These are phyloP conservation scores for Myotis brandtii DNA, from an alignment of 2,113 vertebrate species.

Conservation along the genomic window DNA sequence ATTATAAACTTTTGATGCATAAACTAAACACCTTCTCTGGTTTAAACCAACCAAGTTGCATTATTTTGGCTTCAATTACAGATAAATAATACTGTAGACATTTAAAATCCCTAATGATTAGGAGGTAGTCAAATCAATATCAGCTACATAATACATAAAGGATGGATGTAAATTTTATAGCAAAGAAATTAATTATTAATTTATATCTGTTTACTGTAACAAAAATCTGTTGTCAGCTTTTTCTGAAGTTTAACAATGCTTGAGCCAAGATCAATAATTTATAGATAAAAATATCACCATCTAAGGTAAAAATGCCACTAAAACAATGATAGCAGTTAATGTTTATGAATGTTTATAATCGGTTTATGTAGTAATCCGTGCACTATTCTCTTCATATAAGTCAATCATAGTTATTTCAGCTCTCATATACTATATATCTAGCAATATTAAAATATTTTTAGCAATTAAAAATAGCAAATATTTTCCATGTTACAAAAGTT, in stretches of 20 bases:
- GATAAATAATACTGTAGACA: constrained; percentile 73
- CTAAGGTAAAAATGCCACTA: constrained; percentile 49
- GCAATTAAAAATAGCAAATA: constrained; percentile 54
- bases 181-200: constrained; percentile 86
- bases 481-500: constrained; percentile 41
- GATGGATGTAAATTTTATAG: constrained; percentile 82
- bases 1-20: constrained; percentile 57
- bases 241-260: constrained; percentile 84
- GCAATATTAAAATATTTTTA: constrained; percentile 48
- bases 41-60: constrained; percentile 56
- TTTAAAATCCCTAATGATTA: constrained; percentile 67
- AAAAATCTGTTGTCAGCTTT: constrained; percentile 80
- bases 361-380: background rate
- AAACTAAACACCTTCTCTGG: constrained; percentile 51
- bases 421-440: background rate
- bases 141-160: constrained; percentile 84
- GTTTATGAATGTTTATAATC: constrained; percentile 13
- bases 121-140: constrained; percentile 82
- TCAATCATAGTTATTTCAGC: background rate
- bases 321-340: constrained; percentile 43
- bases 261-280: constrained; percentile 66
- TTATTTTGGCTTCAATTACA: constrained; percentile 75
- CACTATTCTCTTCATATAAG: background rate
- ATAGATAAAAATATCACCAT: constrained; percentile 50
- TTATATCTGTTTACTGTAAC: constrained; percentile 83